These are phyloP conservation scores for Mastigias papua DNA, from an alignment of 30 jellyfish, hydroid and myxozoan genomes.

Conservation along the genomic window DNA sequence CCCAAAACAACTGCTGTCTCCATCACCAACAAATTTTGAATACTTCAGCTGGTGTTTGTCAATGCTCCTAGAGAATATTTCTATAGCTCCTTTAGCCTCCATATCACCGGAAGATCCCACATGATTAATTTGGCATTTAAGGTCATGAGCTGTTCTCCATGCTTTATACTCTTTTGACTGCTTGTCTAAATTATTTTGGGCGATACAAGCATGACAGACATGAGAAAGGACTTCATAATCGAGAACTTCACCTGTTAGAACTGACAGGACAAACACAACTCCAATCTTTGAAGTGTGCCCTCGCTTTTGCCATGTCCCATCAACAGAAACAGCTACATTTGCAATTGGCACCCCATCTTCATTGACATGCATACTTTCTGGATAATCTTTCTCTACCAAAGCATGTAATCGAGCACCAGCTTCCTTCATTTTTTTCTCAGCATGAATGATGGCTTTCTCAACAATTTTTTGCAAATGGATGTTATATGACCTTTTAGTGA, in stretches of 20 bases:
- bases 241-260: conserved; percentile 49
- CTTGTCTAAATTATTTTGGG: conserved; percentile 3
- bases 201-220: conserved; percentile 44
- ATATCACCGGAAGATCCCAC: conserved; percentile 24
- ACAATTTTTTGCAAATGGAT: conserved; percentile 15
- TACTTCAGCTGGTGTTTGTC: conserved; percentile 6
- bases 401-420: conserved; percentile 35
- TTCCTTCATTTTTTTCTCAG: conserved; percentile 27
- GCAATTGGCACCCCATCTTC: conserved; percentile 37
- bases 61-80: conserved; percentile 12
- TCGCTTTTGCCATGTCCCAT: conserved; percentile 59
- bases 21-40: conserved; percentile 58
- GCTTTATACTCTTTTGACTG: background rate
- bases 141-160: background rate
- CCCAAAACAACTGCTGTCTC: conserved; percentile 21
- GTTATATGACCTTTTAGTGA: conserved; percentile 24
- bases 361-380: conserved; percentile 1
- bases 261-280: conserved; percentile 38
- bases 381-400: conserved; percentile 2
- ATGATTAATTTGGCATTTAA: conserved; percentile 18
- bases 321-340: conserved; percentile 47
- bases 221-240: conserved; percentile 33
- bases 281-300: conserved; percentile 65
- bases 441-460: background rate
- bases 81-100: conserved; percentile 31